These are phyloP conservation scores for Aricia agestis DNA, from an alignment of 1,140 invertebrate genomes.

Conservation along the genomic window DNA sequence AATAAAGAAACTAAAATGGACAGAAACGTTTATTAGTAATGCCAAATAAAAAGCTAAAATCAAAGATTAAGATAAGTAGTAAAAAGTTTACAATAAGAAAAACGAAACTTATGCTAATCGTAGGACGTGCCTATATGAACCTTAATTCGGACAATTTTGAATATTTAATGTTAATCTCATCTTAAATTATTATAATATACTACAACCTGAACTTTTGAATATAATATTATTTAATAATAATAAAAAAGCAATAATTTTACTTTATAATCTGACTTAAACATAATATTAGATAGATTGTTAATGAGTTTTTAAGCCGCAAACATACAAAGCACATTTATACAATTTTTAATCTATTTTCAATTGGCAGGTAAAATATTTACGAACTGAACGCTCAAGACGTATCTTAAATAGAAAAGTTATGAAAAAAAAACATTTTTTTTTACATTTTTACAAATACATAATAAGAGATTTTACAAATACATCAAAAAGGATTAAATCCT, in stretches of 20 bases:
- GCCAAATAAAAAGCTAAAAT: conserved; percentile 40
- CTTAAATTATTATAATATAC: neutral
- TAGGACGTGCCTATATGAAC: neutral
- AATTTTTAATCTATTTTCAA: conserved; percentile 12
- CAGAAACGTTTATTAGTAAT: conserved; percentile 60
- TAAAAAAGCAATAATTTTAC: neutral
- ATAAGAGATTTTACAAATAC: neutral
- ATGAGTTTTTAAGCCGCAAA: conserved; percentile 14
- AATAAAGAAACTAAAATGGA: conserved; percentile 44
- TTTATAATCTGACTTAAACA: neutral
- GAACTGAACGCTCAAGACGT: conserved; percentile 9
- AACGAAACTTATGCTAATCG: conserved; percentile 16
- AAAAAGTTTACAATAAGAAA: conserved; percentile 23
- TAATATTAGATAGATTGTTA: no score
- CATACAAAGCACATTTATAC: conserved; percentile 23
- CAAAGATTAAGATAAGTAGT: conserved; percentile 15
- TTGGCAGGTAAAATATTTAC: neutral
- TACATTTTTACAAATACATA: conserved; percentile 13
- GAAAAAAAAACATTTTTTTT: conserved; percentile 12
- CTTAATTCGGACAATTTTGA: conserved; percentile 13
- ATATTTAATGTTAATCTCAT: neutral
- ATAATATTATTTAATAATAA: neutral
- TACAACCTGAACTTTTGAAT: neutral
- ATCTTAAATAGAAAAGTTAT: conserved; percentile 3
- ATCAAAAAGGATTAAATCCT: conserved; percentile 48